Percentiles rank a stretch among this genome's conserved stretches.
Conservation (phyloP, 2,888 invertebrate genomes). For the Tetrapedia diversipes region DNA sequence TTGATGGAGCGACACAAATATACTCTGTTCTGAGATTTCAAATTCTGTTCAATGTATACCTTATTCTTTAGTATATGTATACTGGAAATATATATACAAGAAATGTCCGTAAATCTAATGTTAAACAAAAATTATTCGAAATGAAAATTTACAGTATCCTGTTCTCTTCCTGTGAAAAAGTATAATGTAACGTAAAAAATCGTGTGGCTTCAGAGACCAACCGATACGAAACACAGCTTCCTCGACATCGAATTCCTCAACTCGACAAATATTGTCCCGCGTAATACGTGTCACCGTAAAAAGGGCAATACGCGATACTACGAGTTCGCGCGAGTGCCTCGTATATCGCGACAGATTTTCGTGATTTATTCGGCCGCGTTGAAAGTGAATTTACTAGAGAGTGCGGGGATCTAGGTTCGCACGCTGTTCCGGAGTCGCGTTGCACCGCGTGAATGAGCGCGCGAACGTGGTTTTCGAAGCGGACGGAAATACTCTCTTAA, state of each 20-base stretch:
- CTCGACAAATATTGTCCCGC: conserved; percentile 20
- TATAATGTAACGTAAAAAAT: not conserved
- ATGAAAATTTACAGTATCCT: too few species aligned
- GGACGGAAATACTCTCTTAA: conserved; percentile 16
- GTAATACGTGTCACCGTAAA: conserved; percentile 16
- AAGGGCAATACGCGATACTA: conserved; percentile 12
- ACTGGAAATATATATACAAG: too few species aligned
- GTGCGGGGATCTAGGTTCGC: not conserved
- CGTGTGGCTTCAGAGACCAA: not conserved
- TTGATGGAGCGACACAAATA: too few species aligned
- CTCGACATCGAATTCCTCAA: conserved; percentile 28
- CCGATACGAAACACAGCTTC: conserved; percentile 9
- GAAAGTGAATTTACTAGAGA: conserved; percentile 29
- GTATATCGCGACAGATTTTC: conserved; percentile 28
- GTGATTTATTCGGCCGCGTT: conserved; percentile 27
- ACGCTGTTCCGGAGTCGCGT: conserved; percentile 10
- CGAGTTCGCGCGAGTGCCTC: not conserved
- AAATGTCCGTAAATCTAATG: too few species aligned
- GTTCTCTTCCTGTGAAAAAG: too few species aligned
- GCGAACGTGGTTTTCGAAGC: conserved; percentile 14
- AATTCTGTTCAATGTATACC: too few species aligned
- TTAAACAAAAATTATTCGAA: too few species aligned
- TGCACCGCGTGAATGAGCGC: not conserved
- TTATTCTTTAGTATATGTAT: too few species aligned
- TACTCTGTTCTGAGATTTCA: too few species aligned